Evolutionary conservation across 2,797 vertebrate species (phyloP), one percentile per base, ranked within the genome.

Genomic region (Choloepus didactylus): DNA sequence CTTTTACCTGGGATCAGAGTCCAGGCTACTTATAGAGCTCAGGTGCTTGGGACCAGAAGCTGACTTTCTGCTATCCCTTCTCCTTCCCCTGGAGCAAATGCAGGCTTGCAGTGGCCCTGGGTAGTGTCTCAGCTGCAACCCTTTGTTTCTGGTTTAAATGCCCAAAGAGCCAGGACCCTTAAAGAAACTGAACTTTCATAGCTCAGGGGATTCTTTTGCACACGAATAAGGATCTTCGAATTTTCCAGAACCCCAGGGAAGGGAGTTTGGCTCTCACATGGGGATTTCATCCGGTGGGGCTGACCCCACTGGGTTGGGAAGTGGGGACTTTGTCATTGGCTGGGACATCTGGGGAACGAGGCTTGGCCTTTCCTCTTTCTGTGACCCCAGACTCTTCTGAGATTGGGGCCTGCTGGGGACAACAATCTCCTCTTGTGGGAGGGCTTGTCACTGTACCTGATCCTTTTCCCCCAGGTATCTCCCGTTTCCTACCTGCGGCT

Each of bases 401-500:
- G 18, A n/a, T 3, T 8, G 56, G 19, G 29, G 5, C 8, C 1
- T 4, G 15, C 44, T 16, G 0, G 23, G 25, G 9, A 8, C 18
- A 38, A 44, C 31, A 0, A 0, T 27, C 15, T 23, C 9, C 29
- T 66, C 23, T 18, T 16, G 5, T 62, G 0, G 41, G 49, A 77
- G 59, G 23, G 56, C 2, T 2, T 2, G 0, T 41, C 7, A 2
- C 18, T 0, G 0, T 14, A 21, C 15, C 9, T 10, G 2, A 49
- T 5, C 70, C 0, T 0, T 89, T 21, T 87, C 76, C 86, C 76
- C 69, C 97, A 99, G 99, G 99, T 99, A 93, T 98, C 98, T 44
- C 99, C 99, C 9, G 98, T 99, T 91, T 99, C 99, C 1, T 99
- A 99, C 85, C 97, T 99, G 84, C 98, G 99, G 94, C 98, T 99